These are phyloP conservation scores for Cryptocephalus primarius DNA, from an alignment of 2,888 invertebrate genomes.

Conservation along the genomic window DNA sequence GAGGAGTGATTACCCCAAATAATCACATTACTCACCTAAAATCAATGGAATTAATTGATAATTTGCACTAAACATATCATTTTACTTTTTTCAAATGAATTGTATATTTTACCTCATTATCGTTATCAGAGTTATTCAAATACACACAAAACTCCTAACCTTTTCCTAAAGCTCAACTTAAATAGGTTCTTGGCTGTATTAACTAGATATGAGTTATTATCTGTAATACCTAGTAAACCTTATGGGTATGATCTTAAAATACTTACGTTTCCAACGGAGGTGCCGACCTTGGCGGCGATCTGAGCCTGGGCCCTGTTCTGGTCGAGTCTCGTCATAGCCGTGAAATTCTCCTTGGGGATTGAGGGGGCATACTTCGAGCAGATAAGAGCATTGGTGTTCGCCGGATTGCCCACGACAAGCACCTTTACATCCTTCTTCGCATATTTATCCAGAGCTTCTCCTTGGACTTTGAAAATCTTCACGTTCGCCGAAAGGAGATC, in stretches of 20 bases:
- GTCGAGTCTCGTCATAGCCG: conserved; percentile 96
- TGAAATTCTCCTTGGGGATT: conserved; percentile 92
- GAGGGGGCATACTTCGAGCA: conserved; percentile 92
- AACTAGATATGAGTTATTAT: neutral
- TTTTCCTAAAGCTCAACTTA: neutral
- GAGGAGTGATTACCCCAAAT: conserved; percentile 99
- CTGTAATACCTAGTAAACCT: conserved; percentile 30
- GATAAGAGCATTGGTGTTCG: conserved; percentile 96
- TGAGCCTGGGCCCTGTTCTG: conserved; percentile 95
- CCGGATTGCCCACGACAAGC: conserved; percentile 97
- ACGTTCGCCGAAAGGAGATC: conserved; percentile 96
- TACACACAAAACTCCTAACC: neutral
- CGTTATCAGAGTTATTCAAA: neutral
- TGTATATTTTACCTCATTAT: neutral
- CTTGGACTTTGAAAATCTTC: conserved; percentile 95
- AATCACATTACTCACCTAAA: conserved; percentile 60
- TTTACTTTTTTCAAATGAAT: neutral
- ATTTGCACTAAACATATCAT: neutral
- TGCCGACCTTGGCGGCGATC: conserved; percentile 59
- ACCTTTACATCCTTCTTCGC: conserved; percentile 56
- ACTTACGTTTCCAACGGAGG: conserved; percentile 53
- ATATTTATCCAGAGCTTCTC: conserved; percentile 76
- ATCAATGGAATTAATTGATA: neutral
- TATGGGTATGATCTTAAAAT: neutral
- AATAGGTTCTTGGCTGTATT: neutral